These are phyloP conservation scores for Aphidius ervi DNA, from an alignment of 1,140 invertebrate genomes.

Conservation along the genomic window DNA sequence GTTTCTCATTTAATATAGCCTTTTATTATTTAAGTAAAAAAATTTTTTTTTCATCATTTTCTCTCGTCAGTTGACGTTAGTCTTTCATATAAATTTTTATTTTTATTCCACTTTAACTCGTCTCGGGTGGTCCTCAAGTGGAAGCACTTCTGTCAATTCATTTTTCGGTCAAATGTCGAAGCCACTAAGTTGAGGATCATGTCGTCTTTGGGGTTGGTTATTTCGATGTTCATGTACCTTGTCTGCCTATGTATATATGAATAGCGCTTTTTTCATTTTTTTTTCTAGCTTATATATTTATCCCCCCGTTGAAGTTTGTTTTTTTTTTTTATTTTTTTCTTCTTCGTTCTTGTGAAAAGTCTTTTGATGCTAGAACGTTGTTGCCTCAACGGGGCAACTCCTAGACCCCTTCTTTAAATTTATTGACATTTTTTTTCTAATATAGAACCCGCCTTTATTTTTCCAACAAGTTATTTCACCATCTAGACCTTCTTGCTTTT, in stretches of 20 bases:
- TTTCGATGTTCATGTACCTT: constrained; percentile 1
- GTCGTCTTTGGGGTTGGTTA: constrained; percentile 4
- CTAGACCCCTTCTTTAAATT: constrained; percentile 23
- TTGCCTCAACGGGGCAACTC: background rate
- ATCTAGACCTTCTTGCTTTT: background rate
- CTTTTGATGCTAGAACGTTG: constrained; percentile 28
- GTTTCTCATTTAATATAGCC: background rate
- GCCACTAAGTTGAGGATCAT: constrained; percentile 20
- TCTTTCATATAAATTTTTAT: constrained; percentile 2
- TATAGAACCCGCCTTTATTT: constrained; percentile 24
- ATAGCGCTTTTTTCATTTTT: background rate
- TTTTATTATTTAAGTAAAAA: background rate
- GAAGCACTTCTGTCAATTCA: constrained; percentile 28
- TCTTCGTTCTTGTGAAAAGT: background rate
- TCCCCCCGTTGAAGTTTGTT: constrained; percentile 23
- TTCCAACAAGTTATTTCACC: constrained; percentile 8
- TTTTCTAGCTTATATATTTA: background rate
- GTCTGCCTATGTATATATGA: no score
- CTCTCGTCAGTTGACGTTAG: background rate
- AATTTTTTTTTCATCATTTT: no score
- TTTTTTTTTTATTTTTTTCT: constrained; percentile 18
- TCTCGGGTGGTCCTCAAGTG: constrained; percentile 10
- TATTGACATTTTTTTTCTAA: constrained; percentile 30
- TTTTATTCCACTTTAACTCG: constrained; percentile 4
- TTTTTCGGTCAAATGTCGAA: constrained; percentile 29